A percentile compares a stretch with the other conserved stretches of the same genome.
Evolutionary conservation across 1,140 invertebrate genomes (phyloP).

Genomic region (Gyrodactylus bullatarudis): DNA sequence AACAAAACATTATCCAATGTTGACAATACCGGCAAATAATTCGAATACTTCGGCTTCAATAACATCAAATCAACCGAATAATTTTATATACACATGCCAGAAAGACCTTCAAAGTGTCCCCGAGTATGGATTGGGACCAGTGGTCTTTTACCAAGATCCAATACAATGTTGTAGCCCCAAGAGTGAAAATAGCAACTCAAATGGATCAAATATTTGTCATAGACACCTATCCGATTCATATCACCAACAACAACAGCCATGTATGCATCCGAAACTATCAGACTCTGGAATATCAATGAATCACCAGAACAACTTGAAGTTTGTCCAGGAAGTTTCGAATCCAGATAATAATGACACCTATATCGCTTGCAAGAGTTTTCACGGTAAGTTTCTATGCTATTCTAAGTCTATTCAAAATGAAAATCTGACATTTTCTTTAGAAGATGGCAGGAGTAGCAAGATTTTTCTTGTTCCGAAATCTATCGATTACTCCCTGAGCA

Average conservation of each 20-base stretch:
- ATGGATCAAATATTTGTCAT: background rate
- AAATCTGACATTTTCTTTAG: too few species aligned
- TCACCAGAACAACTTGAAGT: background rate
- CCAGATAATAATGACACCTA: background rate
- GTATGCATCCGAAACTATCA: background rate
- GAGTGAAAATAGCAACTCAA: background rate
- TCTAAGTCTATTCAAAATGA: too few species aligned
- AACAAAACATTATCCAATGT: background rate
- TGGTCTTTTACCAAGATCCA: background rate
- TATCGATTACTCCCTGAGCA: too few species aligned
- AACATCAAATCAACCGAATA: background rate
- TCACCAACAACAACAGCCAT: too few species aligned
- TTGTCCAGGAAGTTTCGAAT: background rate
- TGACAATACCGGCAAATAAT: background rate
- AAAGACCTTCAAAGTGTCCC: background rate
- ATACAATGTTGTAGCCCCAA: background rate
- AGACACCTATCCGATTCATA: background rate
- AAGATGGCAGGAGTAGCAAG: too few species aligned
- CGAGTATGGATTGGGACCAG: background rate
- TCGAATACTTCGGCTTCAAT: background rate
- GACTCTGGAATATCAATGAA: background rate
- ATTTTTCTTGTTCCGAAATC: too few species aligned
- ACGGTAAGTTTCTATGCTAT: too few species aligned
- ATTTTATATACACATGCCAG: background rate
- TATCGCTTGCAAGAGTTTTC: too few species aligned